Conservation (phyloP, 2,113 vertebrate genomes). For the Solea senegalensis region DNA sequence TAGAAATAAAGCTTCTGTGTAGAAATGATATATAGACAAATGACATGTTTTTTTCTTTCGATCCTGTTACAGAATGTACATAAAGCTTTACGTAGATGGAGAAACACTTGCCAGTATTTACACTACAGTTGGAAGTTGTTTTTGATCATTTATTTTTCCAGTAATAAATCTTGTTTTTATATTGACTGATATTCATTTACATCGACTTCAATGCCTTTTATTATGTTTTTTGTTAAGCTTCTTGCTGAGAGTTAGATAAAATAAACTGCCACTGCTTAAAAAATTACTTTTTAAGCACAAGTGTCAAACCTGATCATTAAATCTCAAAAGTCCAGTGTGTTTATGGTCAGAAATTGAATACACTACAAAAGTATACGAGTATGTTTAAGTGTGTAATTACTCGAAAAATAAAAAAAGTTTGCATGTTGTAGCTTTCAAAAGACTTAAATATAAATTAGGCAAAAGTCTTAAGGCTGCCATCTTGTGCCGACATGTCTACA, state of each 20-base stretch:
- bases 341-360: neutral
- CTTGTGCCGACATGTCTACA: no score
- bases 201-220: no score
- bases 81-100: conserved; percentile 29
- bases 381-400: no score
- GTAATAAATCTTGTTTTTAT: conserved; percentile 69
- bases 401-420: no score
- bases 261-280: neutral
- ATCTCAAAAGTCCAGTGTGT: neutral
- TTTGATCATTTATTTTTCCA: conserved; percentile 56
- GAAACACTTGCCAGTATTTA: neutral
- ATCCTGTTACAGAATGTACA: conserved; percentile 39
- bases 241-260: neutral
- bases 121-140: conserved; percentile 29
- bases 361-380: no score
- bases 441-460: no score
- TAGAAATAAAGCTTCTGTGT: conserved; percentile 23
- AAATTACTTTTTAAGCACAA: neutral
- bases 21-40: conserved; percentile 18
- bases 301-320: neutral
- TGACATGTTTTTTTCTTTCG: conserved; percentile 28
- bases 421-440: no score
- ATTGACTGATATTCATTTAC: conserved; percentile 31
- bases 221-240: neutral
- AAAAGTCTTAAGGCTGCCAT: no score